These are phyloP conservation scores for Sebastes jordani DNA, from an alignment of 2,797 vertebrate genomes.

Conservation along the genomic window DNA sequence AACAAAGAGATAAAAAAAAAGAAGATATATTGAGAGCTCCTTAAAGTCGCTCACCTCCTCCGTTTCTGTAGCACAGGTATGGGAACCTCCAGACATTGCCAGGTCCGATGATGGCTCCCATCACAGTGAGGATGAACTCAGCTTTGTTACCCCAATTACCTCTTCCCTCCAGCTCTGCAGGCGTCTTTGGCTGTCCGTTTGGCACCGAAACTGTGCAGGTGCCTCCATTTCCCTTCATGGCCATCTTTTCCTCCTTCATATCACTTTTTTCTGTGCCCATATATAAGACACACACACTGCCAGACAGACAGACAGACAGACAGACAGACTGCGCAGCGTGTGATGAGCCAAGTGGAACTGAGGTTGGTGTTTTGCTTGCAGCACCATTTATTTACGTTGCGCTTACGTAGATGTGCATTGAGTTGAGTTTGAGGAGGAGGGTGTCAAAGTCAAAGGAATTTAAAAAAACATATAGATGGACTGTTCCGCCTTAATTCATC, in stretches of 20 bases:
- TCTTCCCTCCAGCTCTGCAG: not conserved
- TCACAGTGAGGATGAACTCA: slow-evolving; percentile 73
- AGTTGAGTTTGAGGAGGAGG: not conserved
- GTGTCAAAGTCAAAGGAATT: not conserved
- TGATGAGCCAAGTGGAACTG: too few relatives aligned
- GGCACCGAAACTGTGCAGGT: not conserved
- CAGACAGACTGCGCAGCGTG: not conserved
- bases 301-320: not conserved
- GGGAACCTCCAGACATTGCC: slow-evolving; percentile 93
- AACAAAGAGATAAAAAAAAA: too few relatives aligned
- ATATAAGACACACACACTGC: not conserved
- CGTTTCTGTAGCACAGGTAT: slow-evolving; percentile 93
- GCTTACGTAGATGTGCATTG: not conserved
- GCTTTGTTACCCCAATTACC: slow-evolving; percentile 66
- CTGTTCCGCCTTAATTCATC: too few relatives aligned
- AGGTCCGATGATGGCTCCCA: slow-evolving; percentile 77
- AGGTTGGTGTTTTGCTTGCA: too few relatives aligned
- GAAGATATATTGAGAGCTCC: not conserved
- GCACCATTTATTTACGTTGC: not conserved
- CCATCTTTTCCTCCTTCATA: not conserved
- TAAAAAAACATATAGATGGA: not conserved
- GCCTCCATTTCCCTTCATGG: not conserved
- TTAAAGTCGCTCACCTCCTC: slow-evolving; percentile 83
- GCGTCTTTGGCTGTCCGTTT: not conserved
- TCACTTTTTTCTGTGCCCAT: not conserved